A percentile compares a stretch with the other conserved stretches of the same genome.
phyloP scores from a whole-genome alignment of 2,797 vertebrate genomes.

The Mormyrus hasselquistii region DNA sequence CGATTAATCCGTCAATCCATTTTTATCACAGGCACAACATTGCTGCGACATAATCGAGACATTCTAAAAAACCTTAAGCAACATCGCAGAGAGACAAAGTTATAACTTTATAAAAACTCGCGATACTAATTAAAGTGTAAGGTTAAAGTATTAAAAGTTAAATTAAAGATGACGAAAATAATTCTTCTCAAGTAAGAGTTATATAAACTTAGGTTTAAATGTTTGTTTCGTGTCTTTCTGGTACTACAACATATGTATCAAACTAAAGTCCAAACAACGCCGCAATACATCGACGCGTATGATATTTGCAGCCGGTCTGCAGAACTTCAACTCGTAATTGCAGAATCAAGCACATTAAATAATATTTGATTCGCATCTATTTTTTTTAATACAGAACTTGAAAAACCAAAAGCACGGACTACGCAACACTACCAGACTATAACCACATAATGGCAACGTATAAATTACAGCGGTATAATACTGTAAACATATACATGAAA shows the following conservation, averaged over 20 bases:
- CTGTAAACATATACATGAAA: not conserved
- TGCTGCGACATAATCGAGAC: conserved; percentile 60
- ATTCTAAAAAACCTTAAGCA: conserved; percentile 40
- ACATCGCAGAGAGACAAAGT: not conserved
- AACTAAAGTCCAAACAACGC: not conserved
- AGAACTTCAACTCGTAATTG: not conserved
- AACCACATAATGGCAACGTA: not conserved
- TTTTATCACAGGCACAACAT: conserved; percentile 60
- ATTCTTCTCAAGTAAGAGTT: not conserved
- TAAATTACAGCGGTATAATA: not conserved
- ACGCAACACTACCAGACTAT: not conserved
- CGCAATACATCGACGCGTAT: not conserved
- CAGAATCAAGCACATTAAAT: not conserved
- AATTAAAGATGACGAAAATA: not conserved
- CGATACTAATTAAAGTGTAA: not conserved
- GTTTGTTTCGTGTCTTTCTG: not conserved
- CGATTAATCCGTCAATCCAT: conserved; percentile 52
- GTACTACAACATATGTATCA: not conserved
- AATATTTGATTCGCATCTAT: not conserved
- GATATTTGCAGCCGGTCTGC: not conserved
- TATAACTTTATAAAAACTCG: conserved; percentile 1
- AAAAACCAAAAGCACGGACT: not conserved
- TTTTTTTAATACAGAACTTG: not conserved
- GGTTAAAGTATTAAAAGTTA: not conserved
- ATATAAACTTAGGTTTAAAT: not conserved